Evolutionary conservation across 2,113 vertebrate species (phyloP), one percentile per base, ranked within the genome.

Genomic region (Gracilinanus agilis): DNA sequence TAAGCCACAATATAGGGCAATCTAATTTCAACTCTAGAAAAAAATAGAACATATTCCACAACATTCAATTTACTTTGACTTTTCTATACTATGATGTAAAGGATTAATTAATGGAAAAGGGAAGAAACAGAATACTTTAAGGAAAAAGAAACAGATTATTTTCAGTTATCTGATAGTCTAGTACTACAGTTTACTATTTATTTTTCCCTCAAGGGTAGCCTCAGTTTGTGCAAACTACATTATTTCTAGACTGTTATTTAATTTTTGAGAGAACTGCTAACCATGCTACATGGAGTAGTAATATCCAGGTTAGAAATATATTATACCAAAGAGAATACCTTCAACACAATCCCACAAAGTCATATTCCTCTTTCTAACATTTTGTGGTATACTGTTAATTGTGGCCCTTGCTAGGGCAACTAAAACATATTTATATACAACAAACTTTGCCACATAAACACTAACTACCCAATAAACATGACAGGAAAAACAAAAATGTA

Each of bases 381-480:
- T 91, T 34, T 40, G 16, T n/a, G n/a, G n/a, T n/a, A n/a, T n/a
- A n/a, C n/a, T n/a, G n/a, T n/a, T n/a, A n/a, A n/a, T n/a, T n/a
- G n/a, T 9, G 34, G 56, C 83, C 34, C 55, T 54, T 55, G 40
- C 92, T 58, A 24, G 0, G 29, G 5, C 92, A 88, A 75, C 0
- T 89, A 4, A 24, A 95, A 95, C 44, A 89, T 55, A 53, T 10
- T 49, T 67, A 13, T 61, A 83, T 89, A 58, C 24, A 55, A 55
- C 54, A 83, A 54, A 40, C 2, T 92, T 94, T 92, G 83, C 53
- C 11, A 29, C 3, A 90, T 96, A 54, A 94, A 90, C 95, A 91
- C 24, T 95, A 95, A 88, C 40, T 55, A 90, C 16, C 89, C 61
- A 92, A 95, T 55, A 88, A 93, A 92, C 96, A 88, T 92, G n/a